Evolutionary conservation across 2,797 vertebrate genomes (phyloP).

Genomic region (Acrocephalus scirpaceus): DNA sequence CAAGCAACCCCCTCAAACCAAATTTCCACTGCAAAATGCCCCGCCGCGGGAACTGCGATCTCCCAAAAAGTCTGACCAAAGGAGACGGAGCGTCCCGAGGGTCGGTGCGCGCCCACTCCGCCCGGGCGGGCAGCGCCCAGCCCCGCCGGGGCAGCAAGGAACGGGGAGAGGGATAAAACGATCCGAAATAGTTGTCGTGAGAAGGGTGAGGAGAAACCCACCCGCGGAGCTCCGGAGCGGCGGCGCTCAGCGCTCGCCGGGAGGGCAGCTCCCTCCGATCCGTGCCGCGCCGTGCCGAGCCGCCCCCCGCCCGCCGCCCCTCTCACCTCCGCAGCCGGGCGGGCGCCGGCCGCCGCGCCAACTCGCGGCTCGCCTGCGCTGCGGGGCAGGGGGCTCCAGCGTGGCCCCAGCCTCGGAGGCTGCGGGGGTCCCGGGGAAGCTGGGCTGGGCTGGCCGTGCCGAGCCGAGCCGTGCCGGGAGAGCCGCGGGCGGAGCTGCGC

Average conservation of each 20-base stretch:
- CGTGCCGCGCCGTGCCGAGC: background rate
- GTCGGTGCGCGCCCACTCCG: background rate
- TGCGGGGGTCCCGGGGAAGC: background rate
- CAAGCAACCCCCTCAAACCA: background rate
- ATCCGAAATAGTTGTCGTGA: background rate
- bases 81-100: background rate
- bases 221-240: background rate
- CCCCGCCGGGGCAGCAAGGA: background rate
- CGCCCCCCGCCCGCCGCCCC: conserved; percentile 33
- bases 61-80: conserved; percentile 25
- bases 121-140: conserved; percentile 27
- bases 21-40: conserved; percentile 47
- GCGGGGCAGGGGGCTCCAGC: conserved; percentile 68
- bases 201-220: background rate
- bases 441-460: background rate
- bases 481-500: conserved; percentile 72
- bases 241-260: background rate
- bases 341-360: conserved; percentile 27
- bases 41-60: background rate
- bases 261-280: background rate
- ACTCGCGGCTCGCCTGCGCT: conserved; percentile 69
- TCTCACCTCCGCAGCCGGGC: conserved; percentile 51
- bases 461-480: background rate
- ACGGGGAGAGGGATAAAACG: background rate
- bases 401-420: conserved; percentile 45